Percentiles rank a stretch among this genome's conserved stretches.
These are phyloP conservation scores for Acrocephalus scirpaceus DNA, from an alignment of 2,797 vertebrate species.

Conservation along the genomic window DNA sequence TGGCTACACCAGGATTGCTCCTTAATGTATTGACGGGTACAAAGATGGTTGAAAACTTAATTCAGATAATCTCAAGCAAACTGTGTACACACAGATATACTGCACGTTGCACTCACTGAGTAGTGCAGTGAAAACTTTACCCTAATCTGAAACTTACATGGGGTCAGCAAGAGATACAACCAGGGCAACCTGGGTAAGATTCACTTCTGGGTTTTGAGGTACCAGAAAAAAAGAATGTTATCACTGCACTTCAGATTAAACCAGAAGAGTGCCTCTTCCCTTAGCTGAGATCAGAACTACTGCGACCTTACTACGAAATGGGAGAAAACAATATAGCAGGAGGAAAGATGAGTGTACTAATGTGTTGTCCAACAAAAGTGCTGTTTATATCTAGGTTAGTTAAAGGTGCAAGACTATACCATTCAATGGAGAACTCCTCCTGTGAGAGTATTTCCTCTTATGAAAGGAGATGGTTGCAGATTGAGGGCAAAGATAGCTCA, in stretches of 20 bases:
- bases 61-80: background rate
- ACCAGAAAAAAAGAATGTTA: background rate
- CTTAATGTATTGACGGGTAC: background rate
- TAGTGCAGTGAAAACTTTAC: background rate
- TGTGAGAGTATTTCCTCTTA: background rate
- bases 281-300: background rate
- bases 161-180: background rate
- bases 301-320: background rate
- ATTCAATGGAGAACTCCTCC: background rate
- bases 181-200: background rate
- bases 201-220: background rate
- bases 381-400: background rate
- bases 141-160: background rate
- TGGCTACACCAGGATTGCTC: background rate
- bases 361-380: background rate
- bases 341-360: background rate
- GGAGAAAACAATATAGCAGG: background rate
- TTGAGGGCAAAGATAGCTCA: background rate
- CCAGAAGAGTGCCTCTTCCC: background rate
- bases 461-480: background rate
- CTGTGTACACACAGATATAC: background rate
- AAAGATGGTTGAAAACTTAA: background rate
- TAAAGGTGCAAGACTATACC: background rate
- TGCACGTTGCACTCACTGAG: background rate
- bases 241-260: background rate